Percentiles rank a stretch among this genome's conserved stretches.
These are phyloP conservation scores for Adelges cooleyi DNA, from an alignment of 1,140 invertebrate species.

Conservation along the genomic window DNA sequence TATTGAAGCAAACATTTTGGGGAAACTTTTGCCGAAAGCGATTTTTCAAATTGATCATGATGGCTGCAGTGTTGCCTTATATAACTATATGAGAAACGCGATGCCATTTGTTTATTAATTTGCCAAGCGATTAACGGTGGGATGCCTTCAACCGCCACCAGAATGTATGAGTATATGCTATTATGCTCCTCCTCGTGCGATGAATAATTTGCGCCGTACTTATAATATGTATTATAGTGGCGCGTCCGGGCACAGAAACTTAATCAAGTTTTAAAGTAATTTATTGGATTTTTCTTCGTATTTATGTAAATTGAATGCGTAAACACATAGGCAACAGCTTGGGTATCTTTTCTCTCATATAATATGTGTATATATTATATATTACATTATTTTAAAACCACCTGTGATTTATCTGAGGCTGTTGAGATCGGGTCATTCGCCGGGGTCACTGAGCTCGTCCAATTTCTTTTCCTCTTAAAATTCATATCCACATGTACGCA, in stretches of 20 bases:
- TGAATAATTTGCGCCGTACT: conserved; percentile 2
- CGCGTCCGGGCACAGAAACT: too few species aligned
- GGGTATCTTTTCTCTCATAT: neutral
- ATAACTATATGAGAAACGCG: too few species aligned
- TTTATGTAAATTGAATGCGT: neutral
- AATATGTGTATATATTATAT: neutral
- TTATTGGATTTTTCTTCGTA: neutral
- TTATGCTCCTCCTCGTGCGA: too few species aligned
- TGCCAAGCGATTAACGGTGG: too few species aligned
- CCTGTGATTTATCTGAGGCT: conserved; percentile 11
- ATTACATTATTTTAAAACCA: neutral
- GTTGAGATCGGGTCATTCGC: neutral
- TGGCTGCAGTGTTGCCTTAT: too few species aligned
- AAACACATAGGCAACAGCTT: neutral
- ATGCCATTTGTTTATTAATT: too few species aligned
- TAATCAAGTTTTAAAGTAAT: neutral
- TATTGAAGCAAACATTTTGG: too few species aligned
- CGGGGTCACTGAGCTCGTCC: neutral
- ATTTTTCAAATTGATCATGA: too few species aligned
- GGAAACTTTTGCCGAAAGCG: too few species aligned
- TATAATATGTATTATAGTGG: too few species aligned
- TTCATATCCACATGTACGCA: neutral
- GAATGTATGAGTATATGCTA: too few species aligned
- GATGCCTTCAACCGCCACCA: too few species aligned
- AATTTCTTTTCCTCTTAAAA: conserved; percentile 1